phyloP scores from a whole-genome alignment of 1,140 invertebrate species.

The Zaprionus nigranus region DNA sequence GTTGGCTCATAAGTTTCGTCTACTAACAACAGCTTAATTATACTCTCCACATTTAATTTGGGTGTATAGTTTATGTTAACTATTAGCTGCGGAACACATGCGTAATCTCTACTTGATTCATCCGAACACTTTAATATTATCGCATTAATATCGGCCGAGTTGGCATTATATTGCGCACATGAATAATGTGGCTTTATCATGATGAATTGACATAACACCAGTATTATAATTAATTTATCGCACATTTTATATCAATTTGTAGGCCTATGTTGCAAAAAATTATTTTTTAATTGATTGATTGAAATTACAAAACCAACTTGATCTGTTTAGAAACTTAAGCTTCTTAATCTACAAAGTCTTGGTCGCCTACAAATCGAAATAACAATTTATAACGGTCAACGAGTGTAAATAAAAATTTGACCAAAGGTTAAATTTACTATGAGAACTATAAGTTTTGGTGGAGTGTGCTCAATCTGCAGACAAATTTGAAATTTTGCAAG shows the following conservation, averaged over 20 bases:
- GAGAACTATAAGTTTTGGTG: no score
- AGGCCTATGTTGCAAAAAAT: neutral
- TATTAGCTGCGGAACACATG: conserved; percentile 59
- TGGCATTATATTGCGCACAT: conserved; percentile 3
- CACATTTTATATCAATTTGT: conserved; percentile 2
- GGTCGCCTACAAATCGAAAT: no score
- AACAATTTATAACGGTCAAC: no score
- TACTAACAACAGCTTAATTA: conserved; percentile 50
- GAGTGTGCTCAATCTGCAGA: no score
- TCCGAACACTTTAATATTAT: conserved; percentile 48
- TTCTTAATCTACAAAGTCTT: no score
- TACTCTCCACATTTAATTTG: conserved; percentile 33
- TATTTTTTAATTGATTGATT: neutral
- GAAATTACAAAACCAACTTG: neutral
- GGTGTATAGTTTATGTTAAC: conserved; percentile 58
- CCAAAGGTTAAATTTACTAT: no score
- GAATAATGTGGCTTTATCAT: neutral
- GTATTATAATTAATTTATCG: conserved; percentile 1
- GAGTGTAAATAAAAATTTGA: no score
- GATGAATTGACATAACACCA: neutral
- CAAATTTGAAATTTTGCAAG: no score
- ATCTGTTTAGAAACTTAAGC: neutral
- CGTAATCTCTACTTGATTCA: neutral
- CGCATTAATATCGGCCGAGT: conserved; percentile 40
- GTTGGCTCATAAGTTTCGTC: conserved; percentile 54